phyloP scores from a whole-genome alignment of 2,888 invertebrate species.

The Hydroisotoma schaefferi region DNA sequence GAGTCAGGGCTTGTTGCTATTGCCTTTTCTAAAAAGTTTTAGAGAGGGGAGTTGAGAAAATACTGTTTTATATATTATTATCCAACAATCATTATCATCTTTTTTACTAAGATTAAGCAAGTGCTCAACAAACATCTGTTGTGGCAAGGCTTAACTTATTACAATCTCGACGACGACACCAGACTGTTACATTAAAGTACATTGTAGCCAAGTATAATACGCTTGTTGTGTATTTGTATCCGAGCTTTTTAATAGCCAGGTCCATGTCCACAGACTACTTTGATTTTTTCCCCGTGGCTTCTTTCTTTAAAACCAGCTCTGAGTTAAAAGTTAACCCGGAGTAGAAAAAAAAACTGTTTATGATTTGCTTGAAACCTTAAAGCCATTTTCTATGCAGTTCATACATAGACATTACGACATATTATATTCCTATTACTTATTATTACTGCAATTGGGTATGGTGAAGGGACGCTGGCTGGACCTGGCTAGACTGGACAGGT shows the following conservation, averaged over 20 bases:
- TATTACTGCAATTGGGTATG: background rate
- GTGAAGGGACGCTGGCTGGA: background rate
- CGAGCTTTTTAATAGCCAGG: background rate
- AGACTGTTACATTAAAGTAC: background rate
- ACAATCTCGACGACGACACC: background rate
- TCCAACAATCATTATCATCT: slow-evolving; percentile 9
- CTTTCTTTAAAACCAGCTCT: background rate
- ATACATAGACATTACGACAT: background rate
- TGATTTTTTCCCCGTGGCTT: slow-evolving; percentile 3
- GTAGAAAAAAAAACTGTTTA: slow-evolving; percentile 6
- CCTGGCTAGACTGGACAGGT: background rate
- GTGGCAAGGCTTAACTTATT: slow-evolving; percentile 8
- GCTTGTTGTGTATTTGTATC: no score
- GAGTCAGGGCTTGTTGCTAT: background rate
- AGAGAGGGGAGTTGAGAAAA: background rate
- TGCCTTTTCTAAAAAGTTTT: background rate
- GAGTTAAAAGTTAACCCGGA: background rate
- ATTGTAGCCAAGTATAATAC: background rate
- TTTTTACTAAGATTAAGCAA: slow-evolving; percentile 10
- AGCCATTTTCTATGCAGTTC: background rate
- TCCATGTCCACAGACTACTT: slow-evolving; percentile 12
- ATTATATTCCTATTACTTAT: background rate
- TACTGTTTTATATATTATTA: background rate
- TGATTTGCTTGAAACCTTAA: slow-evolving; percentile 4
- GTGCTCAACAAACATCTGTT: slow-evolving; percentile 16